Conservation (phyloP, 2,888 invertebrate species). For the Luperina testacea region DNA sequence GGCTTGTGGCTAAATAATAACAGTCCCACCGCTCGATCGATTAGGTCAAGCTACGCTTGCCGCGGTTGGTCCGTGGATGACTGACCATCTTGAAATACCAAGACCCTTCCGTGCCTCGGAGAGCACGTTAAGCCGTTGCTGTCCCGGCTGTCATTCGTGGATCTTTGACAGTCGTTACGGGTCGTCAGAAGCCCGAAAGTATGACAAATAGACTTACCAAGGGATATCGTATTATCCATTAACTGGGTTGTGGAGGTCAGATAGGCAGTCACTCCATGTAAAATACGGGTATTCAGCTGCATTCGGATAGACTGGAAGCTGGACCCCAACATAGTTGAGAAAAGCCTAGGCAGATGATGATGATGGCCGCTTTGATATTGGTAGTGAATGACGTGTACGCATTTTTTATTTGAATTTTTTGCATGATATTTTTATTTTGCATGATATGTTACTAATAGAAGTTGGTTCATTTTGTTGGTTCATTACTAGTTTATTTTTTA, state of each 20-base stretch:
- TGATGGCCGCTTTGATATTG: not conserved
- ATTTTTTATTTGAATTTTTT: not conserved
- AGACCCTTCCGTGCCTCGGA: not conserved
- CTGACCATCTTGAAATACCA: not conserved
- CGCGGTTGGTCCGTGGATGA: not conserved
- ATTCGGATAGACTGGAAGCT: not conserved
- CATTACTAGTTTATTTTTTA: not conserved
- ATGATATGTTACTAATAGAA: slow-evolving; percentile 1
- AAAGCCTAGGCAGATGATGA: not conserved
- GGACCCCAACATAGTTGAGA: not conserved
- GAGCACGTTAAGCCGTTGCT: not conserved
- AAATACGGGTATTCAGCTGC: not conserved
- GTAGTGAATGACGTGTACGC: not conserved
- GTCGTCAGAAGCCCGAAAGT: not conserved
- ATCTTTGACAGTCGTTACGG: not conserved
- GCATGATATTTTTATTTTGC: not conserved
- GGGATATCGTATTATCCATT: not conserved
- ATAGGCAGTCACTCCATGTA: too few relatives aligned
- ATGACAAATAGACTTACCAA: not conserved
- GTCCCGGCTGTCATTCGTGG: not conserved
- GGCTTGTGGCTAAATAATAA: not conserved
- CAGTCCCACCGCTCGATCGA: not conserved
- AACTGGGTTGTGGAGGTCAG: not conserved
- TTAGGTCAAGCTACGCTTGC: not conserved
- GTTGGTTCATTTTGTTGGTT: not conserved